phyloP scores from a whole-genome alignment of 2,888 invertebrate genomes.

The Erebia ligea region DNA sequence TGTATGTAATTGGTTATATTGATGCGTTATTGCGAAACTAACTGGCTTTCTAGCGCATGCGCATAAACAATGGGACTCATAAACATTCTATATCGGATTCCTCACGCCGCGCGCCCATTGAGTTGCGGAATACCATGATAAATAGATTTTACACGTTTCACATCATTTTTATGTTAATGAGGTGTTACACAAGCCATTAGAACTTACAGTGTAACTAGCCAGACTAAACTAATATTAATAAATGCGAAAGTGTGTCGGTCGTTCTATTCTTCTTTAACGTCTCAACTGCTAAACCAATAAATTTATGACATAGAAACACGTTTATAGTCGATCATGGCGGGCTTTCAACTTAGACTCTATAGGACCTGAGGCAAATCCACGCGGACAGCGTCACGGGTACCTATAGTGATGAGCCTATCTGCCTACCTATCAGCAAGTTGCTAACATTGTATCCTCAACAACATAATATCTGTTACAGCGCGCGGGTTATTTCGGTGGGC shows the following conservation, averaged over 20 bases:
- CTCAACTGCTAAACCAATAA: too few relatives aligned
- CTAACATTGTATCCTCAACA: too few relatives aligned
- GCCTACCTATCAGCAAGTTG: too few relatives aligned
- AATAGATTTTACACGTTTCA: slow-evolving; percentile 32
- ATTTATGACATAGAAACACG: too few relatives aligned
- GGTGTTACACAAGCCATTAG: slow-evolving; percentile 16
- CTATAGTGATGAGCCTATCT: too few relatives aligned
- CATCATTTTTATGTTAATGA: slow-evolving; percentile 28
- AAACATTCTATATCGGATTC: slow-evolving; percentile 48
- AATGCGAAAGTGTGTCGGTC: slow-evolving; percentile 12
- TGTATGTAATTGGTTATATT: slow-evolving; percentile 48
- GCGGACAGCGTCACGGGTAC: too few relatives aligned
- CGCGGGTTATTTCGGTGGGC: too few relatives aligned
- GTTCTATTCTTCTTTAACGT: too few relatives aligned
- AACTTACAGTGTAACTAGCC: not conserved
- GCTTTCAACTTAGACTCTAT: too few relatives aligned
- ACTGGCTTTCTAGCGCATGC: slow-evolving; percentile 60
- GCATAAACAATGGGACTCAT: slow-evolving; percentile 53
- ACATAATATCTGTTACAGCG: too few relatives aligned
- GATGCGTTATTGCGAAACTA: slow-evolving; percentile 56
- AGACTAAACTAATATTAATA: not conserved
- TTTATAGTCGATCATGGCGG: too few relatives aligned
- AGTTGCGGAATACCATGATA: slow-evolving; percentile 24
- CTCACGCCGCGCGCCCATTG: slow-evolving; percentile 39
- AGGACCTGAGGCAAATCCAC: too few relatives aligned